A percentile compares a stretch with the other conserved stretches of the same genome.
Evolutionary conservation across 2,113 vertebrate genomes (phyloP).

Genomic region (Atrichornis clamosus): DNA sequence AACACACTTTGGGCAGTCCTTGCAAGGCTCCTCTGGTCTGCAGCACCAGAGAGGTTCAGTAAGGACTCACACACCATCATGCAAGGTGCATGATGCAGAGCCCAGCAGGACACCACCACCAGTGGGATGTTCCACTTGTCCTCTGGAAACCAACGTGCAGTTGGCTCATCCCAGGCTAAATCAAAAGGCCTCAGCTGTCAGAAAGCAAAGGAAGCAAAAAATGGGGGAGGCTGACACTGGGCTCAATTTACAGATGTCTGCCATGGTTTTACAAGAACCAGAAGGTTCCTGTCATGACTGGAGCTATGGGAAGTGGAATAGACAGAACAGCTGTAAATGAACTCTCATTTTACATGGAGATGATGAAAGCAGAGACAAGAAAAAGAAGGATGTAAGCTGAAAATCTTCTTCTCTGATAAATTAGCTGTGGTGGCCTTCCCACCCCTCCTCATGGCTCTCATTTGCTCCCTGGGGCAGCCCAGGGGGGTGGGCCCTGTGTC

Average conservation of each 20-base stretch:
- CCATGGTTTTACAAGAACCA: background rate
- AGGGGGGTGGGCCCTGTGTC: fast-evolving
- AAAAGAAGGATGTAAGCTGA: background rate
- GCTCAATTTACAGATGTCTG: background rate
- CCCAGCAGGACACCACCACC: background rate
- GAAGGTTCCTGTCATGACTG: background rate
- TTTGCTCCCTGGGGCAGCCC: background rate
- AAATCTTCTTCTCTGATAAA: background rate
- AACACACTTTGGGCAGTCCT: background rate
- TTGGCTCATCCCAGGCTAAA: background rate
- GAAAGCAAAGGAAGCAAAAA: background rate
- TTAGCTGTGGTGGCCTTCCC: background rate
- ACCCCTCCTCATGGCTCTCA: background rate
- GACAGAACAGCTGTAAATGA: background rate
- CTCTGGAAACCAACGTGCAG: background rate
- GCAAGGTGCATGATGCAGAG: background rate
- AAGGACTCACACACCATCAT: background rate
- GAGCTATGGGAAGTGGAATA: background rate
- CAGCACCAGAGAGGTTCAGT: background rate
- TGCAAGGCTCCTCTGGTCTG: background rate
- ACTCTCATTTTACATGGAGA: background rate
- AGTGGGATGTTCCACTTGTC: background rate
- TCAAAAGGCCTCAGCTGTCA: background rate
- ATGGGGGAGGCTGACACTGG: background rate
- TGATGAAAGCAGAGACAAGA: background rate